Percentiles rank a stretch among this genome's conserved stretches.
Conservation (phyloP, 2,888 invertebrate genomes). For the Harpagoxenus sublaevis region DNA sequence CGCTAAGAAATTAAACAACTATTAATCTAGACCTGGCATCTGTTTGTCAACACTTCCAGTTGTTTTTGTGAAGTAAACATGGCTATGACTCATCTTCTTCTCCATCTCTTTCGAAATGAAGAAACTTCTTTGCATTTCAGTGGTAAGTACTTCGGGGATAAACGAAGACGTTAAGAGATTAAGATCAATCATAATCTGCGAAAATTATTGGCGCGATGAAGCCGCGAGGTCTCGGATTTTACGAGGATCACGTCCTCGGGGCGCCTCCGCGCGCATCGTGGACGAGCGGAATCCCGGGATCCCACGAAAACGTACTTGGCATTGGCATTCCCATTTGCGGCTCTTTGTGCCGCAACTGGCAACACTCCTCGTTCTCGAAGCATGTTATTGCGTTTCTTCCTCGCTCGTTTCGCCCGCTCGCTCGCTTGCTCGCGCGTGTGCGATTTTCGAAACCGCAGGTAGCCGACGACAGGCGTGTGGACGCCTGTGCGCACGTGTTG, state of each 20-base stretch:
- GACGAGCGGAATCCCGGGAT: neutral
- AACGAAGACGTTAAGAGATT: neutral
- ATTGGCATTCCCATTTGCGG: conserved; percentile 32
- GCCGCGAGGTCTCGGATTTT: conserved; percentile 20
- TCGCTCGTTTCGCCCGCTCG: neutral
- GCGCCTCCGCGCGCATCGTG: neutral
- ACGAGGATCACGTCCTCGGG: conserved; percentile 42
- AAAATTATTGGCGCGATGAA: neutral
- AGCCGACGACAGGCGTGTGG: neutral
- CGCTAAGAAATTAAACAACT: neutral
- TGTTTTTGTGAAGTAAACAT: neutral
- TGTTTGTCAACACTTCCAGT: neutral
- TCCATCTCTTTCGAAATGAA: neutral
- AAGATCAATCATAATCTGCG: neutral
- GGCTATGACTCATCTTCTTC: neutral
- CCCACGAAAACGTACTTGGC: conserved; percentile 15
- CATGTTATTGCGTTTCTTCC: neutral
- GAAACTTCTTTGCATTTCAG: neutral
- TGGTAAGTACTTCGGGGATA: neutral
- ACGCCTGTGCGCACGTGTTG: conserved; percentile 5
- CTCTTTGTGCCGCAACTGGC: conserved; percentile 32
- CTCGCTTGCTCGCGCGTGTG: neutral
- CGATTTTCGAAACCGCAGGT: conserved; percentile 6
- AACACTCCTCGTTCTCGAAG: neutral
- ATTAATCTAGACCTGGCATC: neutral